Percentiles rank a stretch among this genome's conserved stretches.
phyloP scores from a whole-genome alignment of 2,113 vertebrate species.

The Pavo muticus region DNA sequence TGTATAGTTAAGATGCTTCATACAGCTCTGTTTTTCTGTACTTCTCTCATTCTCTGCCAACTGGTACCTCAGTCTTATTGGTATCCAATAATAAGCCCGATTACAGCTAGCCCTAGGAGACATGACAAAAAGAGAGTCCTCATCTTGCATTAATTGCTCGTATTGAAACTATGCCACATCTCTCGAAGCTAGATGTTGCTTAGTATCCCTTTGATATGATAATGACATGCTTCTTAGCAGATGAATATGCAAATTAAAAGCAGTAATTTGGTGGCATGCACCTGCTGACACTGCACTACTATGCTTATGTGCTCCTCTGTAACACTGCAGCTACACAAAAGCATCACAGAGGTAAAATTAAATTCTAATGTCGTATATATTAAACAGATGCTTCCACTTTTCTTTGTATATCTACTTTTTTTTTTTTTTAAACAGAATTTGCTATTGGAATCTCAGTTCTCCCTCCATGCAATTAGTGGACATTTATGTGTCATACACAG shows the following conservation, averaged over 20 bases:
- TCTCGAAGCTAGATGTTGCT: conserved; percentile 97
- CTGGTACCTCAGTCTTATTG: conserved; percentile 82
- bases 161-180: conserved; percentile 99
- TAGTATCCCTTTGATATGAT: conserved; percentile 99
- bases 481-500: conserved; percentile 82
- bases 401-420: conserved; percentile 86
- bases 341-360: conserved; percentile 90
- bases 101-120: conserved; percentile 91
- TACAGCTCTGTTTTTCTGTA: conserved; percentile 76
- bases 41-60: conserved; percentile 82
- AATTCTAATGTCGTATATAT: conserved; percentile 86
- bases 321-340: conserved; percentile 88
- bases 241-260: conserved; percentile 97
- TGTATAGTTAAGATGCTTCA: conserved; percentile 65
- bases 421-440: conserved; percentile 70
- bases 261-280: conserved; percentile 99
- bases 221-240: conserved; percentile 99
- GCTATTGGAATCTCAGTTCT: conserved; percentile 82
- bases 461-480: conserved; percentile 86
- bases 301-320: conserved; percentile 88
- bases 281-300: conserved; percentile 95
- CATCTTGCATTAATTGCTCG: conserved; percentile 99
- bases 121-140: conserved; percentile 95
- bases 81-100: conserved; percentile 90
- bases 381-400: conserved; percentile 91